phyloP scores from a whole-genome alignment of 1,140 invertebrate genomes.

The Cydia splendana region DNA sequence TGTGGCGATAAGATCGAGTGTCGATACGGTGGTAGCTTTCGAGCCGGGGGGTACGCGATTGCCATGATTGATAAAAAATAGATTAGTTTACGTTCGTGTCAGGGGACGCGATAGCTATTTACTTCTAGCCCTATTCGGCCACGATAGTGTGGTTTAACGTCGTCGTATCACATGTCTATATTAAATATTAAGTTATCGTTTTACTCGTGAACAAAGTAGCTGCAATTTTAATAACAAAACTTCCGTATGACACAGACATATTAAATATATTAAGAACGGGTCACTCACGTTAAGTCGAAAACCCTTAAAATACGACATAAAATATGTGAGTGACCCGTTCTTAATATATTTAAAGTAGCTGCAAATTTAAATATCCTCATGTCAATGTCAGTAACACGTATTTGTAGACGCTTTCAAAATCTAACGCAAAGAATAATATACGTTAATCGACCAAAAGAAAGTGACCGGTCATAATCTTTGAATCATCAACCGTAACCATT shows the following conservation, averaged over 20 bases:
- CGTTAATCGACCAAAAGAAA: slow-evolving; percentile 1
- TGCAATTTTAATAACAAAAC: too few relatives aligned
- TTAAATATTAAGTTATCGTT: neutral
- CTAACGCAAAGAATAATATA: neutral
- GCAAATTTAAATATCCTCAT: too few relatives aligned
- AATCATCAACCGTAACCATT: slow-evolving; percentile 10
- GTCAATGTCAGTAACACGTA: neutral
- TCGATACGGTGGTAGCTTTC: slow-evolving; percentile 24
- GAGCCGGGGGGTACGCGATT: slow-evolving; percentile 14
- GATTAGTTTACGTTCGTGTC: neutral
- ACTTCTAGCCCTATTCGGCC: neutral
- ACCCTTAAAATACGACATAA: too few relatives aligned
- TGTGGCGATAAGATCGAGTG: slow-evolving; percentile 15
- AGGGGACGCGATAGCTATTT: neutral
- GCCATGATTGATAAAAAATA: slow-evolving; percentile 8
- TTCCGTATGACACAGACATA: too few relatives aligned
- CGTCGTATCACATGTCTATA: neutral
- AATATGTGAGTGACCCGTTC: too few relatives aligned
- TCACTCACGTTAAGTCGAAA: too few relatives aligned
- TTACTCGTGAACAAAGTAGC: too few relatives aligned
- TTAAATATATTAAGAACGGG: too few relatives aligned
- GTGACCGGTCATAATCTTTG: neutral
- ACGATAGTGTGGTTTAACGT: neutral
- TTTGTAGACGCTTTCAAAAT: neutral
- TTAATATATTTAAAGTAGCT: too few relatives aligned